Evolutionary conservation across 2,797 vertebrate genomes (phyloP).

Genomic region (Arremon brunneinucha): DNA sequence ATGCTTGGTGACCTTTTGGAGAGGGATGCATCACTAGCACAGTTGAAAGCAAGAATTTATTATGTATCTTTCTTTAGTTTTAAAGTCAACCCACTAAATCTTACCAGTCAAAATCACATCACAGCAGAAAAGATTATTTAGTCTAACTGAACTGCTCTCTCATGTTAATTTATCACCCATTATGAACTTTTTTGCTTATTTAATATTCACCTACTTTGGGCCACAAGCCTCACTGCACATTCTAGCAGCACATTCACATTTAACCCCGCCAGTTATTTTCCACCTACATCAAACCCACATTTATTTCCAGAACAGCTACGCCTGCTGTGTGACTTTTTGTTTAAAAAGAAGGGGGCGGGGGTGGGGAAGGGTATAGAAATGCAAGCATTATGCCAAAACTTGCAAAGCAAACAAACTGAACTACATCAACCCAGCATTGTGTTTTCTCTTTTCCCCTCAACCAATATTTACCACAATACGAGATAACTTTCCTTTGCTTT

Average conservation of each 20-base stretch:
- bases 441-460: background rate
- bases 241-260: background rate
- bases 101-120: background rate
- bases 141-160: background rate
- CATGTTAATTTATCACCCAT: background rate
- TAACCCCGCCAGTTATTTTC: background rate
- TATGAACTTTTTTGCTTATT: background rate
- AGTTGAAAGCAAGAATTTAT: background rate
- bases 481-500: background rate
- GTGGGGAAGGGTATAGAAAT: background rate
- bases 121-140: background rate
- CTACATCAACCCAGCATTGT: background rate
- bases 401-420: background rate
- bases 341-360: background rate
- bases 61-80: background rate
- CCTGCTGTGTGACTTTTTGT: background rate
- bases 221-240: background rate
- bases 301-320: background rate
- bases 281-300: background rate
- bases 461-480: background rate
- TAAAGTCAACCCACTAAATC: background rate
- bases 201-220: background rate
- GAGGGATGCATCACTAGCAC: background rate
- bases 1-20: background rate
- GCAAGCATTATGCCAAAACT: background rate